Conservation (phyloP, 1,140 invertebrate genomes). For the Eumeta japonica region DNA sequence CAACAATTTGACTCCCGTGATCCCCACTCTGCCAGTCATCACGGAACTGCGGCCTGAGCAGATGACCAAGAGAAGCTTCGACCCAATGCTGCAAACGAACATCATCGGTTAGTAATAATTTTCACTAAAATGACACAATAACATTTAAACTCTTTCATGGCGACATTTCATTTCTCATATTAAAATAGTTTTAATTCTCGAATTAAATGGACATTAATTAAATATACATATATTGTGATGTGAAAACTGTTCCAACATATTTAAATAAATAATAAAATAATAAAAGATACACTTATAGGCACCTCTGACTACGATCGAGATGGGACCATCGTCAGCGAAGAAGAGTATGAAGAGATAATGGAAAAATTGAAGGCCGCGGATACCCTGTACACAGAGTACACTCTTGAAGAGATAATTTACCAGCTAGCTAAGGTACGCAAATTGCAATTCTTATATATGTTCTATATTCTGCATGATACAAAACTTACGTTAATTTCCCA, state of each 20-base stretch:
- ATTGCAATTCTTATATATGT: not conserved
- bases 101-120: conserved; percentile 32
- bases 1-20: conserved; percentile 35
- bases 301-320: conserved; percentile 52
- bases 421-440: conserved; percentile 66
- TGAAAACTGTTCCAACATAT: not conserved
- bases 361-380: conserved; percentile 65
- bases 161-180: not conserved
- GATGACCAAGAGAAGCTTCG: conserved; percentile 43
- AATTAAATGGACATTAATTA: not conserved
- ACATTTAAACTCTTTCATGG: no score
- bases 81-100: conserved; percentile 48
- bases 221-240: not conserved
- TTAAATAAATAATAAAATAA: not conserved
- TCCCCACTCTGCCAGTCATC: conserved; percentile 30
- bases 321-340: conserved; percentile 38
- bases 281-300: conserved; percentile 17
- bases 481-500: no score
- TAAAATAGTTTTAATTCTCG: conserved; percentile 2
- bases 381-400: conserved; percentile 69
- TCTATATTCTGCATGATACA: not conserved
- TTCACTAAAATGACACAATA: no score
- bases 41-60: conserved; percentile 37
- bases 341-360: conserved; percentile 62
- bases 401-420: conserved; percentile 73